A percentile compares a stretch with the other conserved stretches of the same genome.
Conservation (phyloP, 2,797 vertebrate genomes). For the Esox lucius region DNA sequence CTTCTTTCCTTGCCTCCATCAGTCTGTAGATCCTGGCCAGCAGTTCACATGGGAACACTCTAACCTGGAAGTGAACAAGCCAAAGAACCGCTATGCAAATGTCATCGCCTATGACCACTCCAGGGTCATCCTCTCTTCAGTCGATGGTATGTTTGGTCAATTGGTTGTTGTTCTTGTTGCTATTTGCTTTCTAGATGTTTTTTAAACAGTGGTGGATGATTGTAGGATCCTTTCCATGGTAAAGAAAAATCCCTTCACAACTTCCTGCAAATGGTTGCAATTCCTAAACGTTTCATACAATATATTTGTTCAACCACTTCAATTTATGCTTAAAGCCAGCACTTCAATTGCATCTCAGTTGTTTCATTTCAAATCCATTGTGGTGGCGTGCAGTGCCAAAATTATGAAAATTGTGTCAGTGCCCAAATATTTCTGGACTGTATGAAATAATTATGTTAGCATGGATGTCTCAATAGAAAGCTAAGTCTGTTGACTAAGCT, state of each 20-base stretch:
- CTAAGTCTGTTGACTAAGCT: not conserved
- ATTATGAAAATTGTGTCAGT: too few relatives aligned
- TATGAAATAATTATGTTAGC: not conserved
- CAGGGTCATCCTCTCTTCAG: constrained; percentile 87
- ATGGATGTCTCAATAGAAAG: not conserved
- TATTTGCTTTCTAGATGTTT: not conserved
- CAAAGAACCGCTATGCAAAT: constrained; percentile 98
- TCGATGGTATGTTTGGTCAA: constrained; percentile 61
- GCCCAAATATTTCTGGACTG: too few relatives aligned
- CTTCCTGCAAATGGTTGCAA: too few relatives aligned
- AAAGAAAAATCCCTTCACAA: too few relatives aligned
- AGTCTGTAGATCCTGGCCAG: constrained; percentile 95
- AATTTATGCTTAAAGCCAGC: too few relatives aligned
- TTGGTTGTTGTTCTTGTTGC: not conserved
- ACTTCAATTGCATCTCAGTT: too few relatives aligned
- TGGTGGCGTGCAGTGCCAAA: too few relatives aligned
- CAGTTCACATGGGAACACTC: constrained; percentile 99
- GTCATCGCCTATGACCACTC: constrained; percentile 97
- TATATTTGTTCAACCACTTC: too few relatives aligned
- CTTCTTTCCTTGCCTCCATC: constrained; percentile 19
- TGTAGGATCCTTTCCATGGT: too few relatives aligned
- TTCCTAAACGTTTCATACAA: too few relatives aligned
- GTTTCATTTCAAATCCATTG: too few relatives aligned
- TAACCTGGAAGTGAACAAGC: constrained; percentile 96
- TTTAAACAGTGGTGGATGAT: not conserved